phyloP scores from a whole-genome alignment of 2,888 invertebrate genomes.

The Eupelmus urozonus region DNA sequence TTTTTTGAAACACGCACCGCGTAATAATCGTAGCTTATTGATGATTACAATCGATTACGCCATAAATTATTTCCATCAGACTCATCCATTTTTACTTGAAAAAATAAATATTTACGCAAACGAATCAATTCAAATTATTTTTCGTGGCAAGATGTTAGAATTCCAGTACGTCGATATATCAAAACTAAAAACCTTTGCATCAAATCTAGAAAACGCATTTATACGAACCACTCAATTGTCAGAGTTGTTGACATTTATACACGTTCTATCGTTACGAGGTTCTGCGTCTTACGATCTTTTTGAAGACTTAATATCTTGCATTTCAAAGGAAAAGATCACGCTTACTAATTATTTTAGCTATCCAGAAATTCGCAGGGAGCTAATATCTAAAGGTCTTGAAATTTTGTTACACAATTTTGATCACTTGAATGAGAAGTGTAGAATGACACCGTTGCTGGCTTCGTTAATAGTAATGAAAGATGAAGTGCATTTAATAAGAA shows the following conservation, averaged over 20 bases:
- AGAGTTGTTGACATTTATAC: constrained; percentile 43
- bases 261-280: constrained; percentile 31
- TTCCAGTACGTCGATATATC: constrained; percentile 41
- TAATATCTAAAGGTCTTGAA: constrained; percentile 64
- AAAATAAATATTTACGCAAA: constrained; percentile 34
- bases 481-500: constrained; percentile 79
- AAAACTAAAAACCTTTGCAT: constrained; percentile 43
- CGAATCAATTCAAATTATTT: constrained; percentile 40
- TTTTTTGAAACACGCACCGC: constrained; percentile 53
- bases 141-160: constrained; percentile 18
- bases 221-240: constrained; percentile 21
- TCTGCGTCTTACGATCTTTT: constrained; percentile 40
- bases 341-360: constrained; percentile 56
- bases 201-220: constrained; percentile 8
- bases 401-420: constrained; percentile 60
- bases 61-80: constrained; percentile 19
- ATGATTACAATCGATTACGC: constrained; percentile 40
- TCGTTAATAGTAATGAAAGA: constrained; percentile 79
- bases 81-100: constrained; percentile 35
- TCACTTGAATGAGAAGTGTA: constrained; percentile 64
- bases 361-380: constrained; percentile 63
- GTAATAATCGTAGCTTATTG: constrained; percentile 30
- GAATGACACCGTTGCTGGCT: constrained; percentile 75
- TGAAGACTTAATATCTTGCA: constrained; percentile 31
- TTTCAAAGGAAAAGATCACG: constrained; percentile 33